Conservation (phyloP, 2,113 vertebrate genomes). For the Lepus timidus region DNA sequence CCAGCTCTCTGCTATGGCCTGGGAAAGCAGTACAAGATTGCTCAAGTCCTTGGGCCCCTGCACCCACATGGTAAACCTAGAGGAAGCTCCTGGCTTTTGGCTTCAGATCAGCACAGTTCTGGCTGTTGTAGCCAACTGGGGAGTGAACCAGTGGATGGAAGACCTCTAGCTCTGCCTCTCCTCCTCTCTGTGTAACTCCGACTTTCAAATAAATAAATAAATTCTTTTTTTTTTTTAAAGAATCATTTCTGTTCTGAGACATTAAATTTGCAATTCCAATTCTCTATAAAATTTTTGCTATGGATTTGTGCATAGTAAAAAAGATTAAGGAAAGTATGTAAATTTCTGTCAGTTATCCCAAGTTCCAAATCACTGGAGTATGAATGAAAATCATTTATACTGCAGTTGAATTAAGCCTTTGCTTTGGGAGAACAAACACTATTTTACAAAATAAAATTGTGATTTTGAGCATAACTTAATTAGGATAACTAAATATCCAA, state of each 20-base stretch:
- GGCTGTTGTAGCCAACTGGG: too few species aligned
- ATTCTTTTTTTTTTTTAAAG: neutral
- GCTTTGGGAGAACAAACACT: neutral
- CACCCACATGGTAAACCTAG: too few species aligned
- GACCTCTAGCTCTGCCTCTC: too few species aligned
- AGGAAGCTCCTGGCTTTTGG: too few species aligned
- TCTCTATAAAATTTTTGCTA: neutral
- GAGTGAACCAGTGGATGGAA: too few species aligned
- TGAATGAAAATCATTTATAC: constrained; percentile 48
- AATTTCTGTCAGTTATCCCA: neutral
- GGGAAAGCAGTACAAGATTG: too few species aligned
- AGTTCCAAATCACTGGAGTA: constrained; percentile 33
- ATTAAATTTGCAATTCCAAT: constrained; percentile 35
- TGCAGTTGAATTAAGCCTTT: neutral
- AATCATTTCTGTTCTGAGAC: constrained; percentile 21
- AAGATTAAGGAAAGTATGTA: constrained; percentile 5
- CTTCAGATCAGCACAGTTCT: too few species aligned
- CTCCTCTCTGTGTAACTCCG: too few species aligned
- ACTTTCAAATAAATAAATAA: too few species aligned
- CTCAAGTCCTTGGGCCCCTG: too few species aligned
- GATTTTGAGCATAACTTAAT: constrained; percentile 37
- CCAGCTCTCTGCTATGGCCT: too few species aligned
- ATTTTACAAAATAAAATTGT: constrained; percentile 45
- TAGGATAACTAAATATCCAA: constrained; percentile 9
- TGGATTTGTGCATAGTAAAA: constrained; percentile 39